Conservation (phyloP, 2,888 invertebrate species). For the Eristalinus aeneus region DNA sequence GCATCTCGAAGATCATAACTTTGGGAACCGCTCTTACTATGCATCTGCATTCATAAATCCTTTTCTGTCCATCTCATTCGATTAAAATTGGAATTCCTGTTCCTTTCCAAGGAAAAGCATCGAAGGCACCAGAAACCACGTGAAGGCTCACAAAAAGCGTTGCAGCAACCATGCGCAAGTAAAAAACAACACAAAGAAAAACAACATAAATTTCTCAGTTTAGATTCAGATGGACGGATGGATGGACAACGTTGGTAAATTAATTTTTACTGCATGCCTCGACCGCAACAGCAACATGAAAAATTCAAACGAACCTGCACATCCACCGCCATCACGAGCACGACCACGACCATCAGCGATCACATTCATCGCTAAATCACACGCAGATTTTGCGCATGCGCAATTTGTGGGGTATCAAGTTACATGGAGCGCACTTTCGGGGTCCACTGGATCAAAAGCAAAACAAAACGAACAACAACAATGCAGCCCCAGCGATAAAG, state of each 20-base stretch:
- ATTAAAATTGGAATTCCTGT: slow-evolving; percentile 27
- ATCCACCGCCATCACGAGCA: slow-evolving; percentile 10
- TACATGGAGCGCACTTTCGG: slow-evolving; percentile 42
- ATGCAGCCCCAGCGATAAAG: neutral
- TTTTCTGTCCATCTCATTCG: slow-evolving; percentile 10
- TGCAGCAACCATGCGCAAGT: neutral
- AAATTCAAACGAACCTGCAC: neutral
- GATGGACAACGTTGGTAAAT: slow-evolving; percentile 44
- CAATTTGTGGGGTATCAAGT: slow-evolving; percentile 44
- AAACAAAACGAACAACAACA: neutral
- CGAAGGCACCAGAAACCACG: neutral
- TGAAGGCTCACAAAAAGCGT: neutral
- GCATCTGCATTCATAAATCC: neutral
- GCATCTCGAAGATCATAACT: neutral
- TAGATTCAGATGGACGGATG: slow-evolving; percentile 42
- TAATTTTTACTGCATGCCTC: slow-evolving; percentile 40
- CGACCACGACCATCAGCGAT: slow-evolving; percentile 14
- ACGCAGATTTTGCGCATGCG: slow-evolving; percentile 54
- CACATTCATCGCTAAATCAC: slow-evolving; percentile 41
- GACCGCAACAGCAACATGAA: slow-evolving; percentile 10
- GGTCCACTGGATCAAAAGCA: slow-evolving; percentile 9
- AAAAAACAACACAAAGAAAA: neutral
- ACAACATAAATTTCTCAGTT: slow-evolving; percentile 24
- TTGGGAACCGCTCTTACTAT: neutral
- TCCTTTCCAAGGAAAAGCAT: neutral